Conservation (phyloP, 2,888 invertebrate species). For the Chrysolina americana region DNA sequence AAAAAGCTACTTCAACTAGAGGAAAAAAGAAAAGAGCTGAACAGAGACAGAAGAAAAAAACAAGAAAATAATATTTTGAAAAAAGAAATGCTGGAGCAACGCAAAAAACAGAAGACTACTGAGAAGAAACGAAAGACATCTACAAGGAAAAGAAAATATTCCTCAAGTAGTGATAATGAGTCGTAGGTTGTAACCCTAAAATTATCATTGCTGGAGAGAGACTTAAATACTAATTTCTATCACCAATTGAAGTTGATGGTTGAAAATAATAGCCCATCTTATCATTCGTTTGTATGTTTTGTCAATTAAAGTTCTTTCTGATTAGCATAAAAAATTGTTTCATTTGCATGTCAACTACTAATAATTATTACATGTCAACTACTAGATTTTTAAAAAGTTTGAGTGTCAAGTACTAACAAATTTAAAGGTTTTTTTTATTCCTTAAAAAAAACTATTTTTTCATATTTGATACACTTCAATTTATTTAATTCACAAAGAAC, state of each 20-base stretch:
- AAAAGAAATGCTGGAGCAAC: not conserved
- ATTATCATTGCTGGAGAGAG: not conserved
- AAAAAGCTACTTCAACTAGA: not conserved
- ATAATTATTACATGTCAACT: not conserved
- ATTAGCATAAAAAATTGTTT: not conserved
- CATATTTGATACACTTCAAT: not conserved
- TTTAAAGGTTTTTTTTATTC: not conserved
- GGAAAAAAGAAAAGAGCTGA: not conserved
- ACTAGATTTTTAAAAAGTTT: not conserved
- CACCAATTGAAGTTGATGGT: not conserved
- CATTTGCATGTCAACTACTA: not conserved
- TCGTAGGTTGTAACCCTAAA: not conserved
- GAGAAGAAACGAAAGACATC: too few species aligned
- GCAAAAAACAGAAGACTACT: too few species aligned
- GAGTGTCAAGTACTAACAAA: not conserved
- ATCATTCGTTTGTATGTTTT: not conserved
- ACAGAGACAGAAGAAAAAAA: not conserved
- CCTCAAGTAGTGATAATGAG: not conserved
- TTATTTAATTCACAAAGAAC: not conserved
- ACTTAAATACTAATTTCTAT: not conserved
- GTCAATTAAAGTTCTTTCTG: not conserved
- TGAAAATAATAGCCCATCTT: not conserved
- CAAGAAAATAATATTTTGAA: not conserved
- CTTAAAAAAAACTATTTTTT: not conserved
- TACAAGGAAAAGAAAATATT: not conserved